Evolutionary conservation across 2,113 vertebrate species (phyloP), one percentile per base, ranked within the genome.

Genomic region (Takifugu flavidus): DNA sequence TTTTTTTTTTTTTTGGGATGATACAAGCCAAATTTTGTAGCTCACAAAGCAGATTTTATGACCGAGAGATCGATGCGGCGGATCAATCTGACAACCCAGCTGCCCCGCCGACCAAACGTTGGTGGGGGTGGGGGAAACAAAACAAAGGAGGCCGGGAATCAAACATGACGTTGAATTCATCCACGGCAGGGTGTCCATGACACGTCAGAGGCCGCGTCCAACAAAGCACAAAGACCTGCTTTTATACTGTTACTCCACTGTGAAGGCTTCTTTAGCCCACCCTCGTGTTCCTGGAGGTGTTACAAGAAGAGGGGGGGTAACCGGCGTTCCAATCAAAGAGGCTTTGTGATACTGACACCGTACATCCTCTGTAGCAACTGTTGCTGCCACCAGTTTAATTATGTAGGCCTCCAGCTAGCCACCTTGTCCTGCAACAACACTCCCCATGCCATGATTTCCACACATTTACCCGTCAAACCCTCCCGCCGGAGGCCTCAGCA

Each of bases 211-310:
- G 80, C 67, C 78, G 78, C 62, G 70, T 70, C 65, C 52, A 87
- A 80, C 71, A 80, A 87, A 88, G 87, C 87, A 89, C 85, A 89
- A 89, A 82, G 65, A 87, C 76, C 80, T 81, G 85, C 87, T 87
- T 74, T 87, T 80, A 63, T 87, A 88, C 85, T 86, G 74, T 84
- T 82, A 83, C 56, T 76, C 83, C 85, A 89, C 88, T 91, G 90
- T 90, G 89, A 91, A 86, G 86, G 82, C 89, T 84, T 72, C 74
- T 70, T 62, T 60, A 75, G 77, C 78, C 82, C 72, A 56, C 73
- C 75, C 74, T 72, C 61, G 15, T 71, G 42, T 56, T 82, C 76
- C 75, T 83, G 67, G 52, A 29, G 66, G 62, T 31, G 5, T 31
- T 1, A 31, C 58, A 68, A 66, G 59, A 54, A 56, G 1, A 62